phyloP scores from a whole-genome alignment of 2,113 vertebrate species.

The Aphelocoma coerulescens region DNA sequence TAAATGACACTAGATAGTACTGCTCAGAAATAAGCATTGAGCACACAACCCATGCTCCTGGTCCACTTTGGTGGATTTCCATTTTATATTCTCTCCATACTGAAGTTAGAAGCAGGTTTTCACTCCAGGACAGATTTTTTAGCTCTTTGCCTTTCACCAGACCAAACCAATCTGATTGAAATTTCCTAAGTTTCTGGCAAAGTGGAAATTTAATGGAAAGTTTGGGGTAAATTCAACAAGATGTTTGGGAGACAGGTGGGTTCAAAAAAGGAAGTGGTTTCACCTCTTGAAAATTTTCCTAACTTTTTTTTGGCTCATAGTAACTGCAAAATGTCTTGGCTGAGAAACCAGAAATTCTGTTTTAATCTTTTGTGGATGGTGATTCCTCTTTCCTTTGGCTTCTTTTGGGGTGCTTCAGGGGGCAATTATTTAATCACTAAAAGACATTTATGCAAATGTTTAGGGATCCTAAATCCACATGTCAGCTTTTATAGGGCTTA shows the following conservation, averaged over 20 bases:
- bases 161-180: not conserved
- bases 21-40: not conserved
- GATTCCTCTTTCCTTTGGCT: constrained; percentile 31
- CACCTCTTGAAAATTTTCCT: constrained; percentile 11
- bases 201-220: constrained; percentile 30
- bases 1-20: not conserved
- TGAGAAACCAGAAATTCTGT: constrained; percentile 15
- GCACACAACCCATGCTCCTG: not conserved
- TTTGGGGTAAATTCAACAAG: constrained; percentile 32
- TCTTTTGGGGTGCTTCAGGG: constrained; percentile 3
- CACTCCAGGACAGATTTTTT: not conserved
- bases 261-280: constrained; percentile 24
- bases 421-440: constrained; percentile 15
- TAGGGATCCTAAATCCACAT: not conserved
- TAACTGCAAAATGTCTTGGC: constrained; percentile 20
- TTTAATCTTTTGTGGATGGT: constrained; percentile 13
- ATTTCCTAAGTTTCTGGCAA: not conserved
- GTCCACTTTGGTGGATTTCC: not conserved
- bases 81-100: not conserved
- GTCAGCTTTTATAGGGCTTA: not conserved
- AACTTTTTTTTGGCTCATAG: constrained; percentile 2
- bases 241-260: constrained; percentile 8
- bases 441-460: constrained; percentile 12
- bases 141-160: not conserved
- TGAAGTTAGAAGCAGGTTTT: not conserved